Percentiles rank a stretch among this genome's conserved stretches.
phyloP scores from a whole-genome alignment of 2,888 invertebrate genomes.

The Pristionchus entomophagus region DNA sequence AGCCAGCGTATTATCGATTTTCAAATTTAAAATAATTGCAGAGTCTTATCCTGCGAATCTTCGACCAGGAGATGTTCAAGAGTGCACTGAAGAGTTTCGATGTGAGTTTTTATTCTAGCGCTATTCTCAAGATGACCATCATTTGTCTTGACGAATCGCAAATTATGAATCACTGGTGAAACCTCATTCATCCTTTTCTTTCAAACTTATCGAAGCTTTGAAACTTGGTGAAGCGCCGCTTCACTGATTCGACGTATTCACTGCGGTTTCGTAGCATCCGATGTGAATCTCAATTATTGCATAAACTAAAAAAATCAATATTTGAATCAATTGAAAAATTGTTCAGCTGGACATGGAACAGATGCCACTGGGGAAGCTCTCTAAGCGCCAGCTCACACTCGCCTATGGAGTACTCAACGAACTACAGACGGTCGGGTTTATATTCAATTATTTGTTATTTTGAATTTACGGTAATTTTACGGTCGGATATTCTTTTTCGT shows the following conservation, averaged over 20 bases:
- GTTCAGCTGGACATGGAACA: conserved; percentile 91
- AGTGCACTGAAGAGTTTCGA: conserved; percentile 93
- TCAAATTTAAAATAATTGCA: not conserved
- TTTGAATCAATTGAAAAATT: conserved; percentile 9
- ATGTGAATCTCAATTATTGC: too few species aligned
- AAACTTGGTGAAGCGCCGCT: not conserved
- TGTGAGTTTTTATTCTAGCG: conserved; percentile 77
- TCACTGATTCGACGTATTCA: not conserved
- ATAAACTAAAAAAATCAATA: too few species aligned
- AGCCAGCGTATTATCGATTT: too few species aligned
- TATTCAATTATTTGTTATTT: too few species aligned
- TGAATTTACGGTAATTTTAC: too few species aligned
- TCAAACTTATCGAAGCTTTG: not conserved
- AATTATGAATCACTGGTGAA: not conserved
- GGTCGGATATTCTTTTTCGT: too few species aligned
- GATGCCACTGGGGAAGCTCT: conserved; percentile 97
- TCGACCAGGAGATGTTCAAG: conserved; percentile 93
- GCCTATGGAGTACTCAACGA: conserved; percentile 86
- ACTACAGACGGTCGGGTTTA: conserved; percentile 74
- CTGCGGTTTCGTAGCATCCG: not conserved
- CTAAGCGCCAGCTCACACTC: conserved; percentile 88
- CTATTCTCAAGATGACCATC: not conserved
- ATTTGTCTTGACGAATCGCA: not conserved
- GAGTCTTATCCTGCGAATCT: conserved; percentile 86
- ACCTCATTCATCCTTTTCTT: not conserved